phyloP scores from a whole-genome alignment of 2,113 vertebrate genomes.

The Cathartes aura region DNA sequence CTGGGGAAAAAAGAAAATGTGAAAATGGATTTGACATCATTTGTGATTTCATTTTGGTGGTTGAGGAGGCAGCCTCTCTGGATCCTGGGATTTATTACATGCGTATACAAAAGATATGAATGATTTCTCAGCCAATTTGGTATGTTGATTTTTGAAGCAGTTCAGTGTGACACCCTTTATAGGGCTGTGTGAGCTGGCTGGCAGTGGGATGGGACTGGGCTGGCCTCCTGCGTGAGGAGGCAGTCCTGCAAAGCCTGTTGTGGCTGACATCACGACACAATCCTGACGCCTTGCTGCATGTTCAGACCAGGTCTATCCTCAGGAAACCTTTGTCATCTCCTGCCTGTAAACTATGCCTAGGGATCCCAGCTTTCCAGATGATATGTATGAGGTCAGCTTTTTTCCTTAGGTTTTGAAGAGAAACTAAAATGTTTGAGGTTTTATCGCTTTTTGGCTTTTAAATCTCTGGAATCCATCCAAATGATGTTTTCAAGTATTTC shows the following conservation, averaged over 20 bases:
- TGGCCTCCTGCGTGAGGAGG: neutral
- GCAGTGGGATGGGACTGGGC: neutral
- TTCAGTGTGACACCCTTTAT: neutral
- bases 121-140: accelerated
- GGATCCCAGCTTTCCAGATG: neutral
- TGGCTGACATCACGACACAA: neutral
- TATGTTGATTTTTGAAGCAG: neutral
- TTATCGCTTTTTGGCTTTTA: neutral
- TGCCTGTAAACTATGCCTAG: neutral
- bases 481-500: neutral
- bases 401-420: neutral
- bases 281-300: accelerated
- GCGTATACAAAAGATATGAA: neutral
- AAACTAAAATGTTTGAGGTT: neutral
- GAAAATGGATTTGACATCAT: neutral
- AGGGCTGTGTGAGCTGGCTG: neutral
- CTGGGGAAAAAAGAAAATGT: neutral
- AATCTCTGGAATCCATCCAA: neutral
- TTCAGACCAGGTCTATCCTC: neutral
- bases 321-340: neutral
- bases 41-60: neutral
- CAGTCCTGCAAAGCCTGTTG: neutral
- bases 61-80: neutral
- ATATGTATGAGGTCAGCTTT: neutral
- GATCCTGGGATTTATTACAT: neutral